These are phyloP conservation scores for Rhea pennata DNA, from an alignment of 2,113 vertebrate genomes.

Conservation along the genomic window DNA sequence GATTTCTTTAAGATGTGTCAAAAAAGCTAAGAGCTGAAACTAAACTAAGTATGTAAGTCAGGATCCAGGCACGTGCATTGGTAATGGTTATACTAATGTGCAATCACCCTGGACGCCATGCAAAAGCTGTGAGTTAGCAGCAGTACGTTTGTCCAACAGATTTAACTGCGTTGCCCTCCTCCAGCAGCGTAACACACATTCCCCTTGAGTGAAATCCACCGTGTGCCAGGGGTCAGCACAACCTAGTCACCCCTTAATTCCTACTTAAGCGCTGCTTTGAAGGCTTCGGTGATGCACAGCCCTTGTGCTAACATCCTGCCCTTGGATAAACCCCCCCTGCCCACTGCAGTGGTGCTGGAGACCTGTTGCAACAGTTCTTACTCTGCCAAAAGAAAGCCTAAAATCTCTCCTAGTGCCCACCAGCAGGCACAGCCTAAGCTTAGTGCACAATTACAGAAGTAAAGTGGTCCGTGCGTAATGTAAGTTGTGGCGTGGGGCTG, in stretches of 20 bases:
- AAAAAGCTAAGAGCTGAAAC: neutral
- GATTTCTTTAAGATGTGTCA: neutral
- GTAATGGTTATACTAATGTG: neutral
- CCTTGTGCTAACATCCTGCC: neutral
- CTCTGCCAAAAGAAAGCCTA: neutral
- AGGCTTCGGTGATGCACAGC: neutral
- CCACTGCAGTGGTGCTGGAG: neutral
- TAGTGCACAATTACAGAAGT: neutral
- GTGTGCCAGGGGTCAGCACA: neutral
- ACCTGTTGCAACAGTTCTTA: neutral
- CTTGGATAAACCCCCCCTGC: neutral
- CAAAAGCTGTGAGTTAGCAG: neutral
- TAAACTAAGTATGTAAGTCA: neutral
- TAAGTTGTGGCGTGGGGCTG: neutral
- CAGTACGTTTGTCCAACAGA: neutral
- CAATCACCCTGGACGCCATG: neutral
- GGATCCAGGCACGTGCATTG: neutral
- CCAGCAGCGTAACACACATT: neutral
- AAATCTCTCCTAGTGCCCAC: neutral
- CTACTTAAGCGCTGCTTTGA: neutral
- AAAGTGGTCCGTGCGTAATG: neutral
- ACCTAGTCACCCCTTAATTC: neutral
- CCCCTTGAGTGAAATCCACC: neutral
- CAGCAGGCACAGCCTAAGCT: neutral
- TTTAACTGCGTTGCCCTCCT: neutral